Evolutionary conservation across 2,888 invertebrate genomes (phyloP).

Genomic region (Hydriomena furcata): DNA sequence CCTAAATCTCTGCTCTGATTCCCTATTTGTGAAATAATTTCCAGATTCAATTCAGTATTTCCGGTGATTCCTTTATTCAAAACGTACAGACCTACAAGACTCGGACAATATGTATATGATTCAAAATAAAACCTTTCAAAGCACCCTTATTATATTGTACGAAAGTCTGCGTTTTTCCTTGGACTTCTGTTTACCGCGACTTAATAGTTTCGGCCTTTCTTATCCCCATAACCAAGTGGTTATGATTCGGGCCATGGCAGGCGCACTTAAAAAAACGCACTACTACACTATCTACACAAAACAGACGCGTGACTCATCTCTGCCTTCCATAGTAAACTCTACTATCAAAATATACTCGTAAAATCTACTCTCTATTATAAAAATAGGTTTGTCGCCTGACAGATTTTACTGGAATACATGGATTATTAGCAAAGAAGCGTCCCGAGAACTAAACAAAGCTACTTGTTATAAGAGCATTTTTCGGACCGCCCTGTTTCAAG

Average conservation of each 20-base stretch:
- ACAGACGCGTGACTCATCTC: constrained; percentile 34
- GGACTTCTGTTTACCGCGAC: no score
- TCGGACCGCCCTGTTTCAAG: no score
- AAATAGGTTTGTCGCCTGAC: constrained; percentile 9
- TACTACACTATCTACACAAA: constrained; percentile 26
- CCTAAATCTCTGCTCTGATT: no score
- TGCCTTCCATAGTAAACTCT: constrained; percentile 16
- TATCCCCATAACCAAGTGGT: constrained; percentile 6
- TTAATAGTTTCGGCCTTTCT: neutral
- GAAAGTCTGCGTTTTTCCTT: no score
- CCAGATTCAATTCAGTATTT: no score
- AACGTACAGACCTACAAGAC: no score
- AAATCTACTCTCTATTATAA: constrained; percentile 8
- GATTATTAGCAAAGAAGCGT: neutral
- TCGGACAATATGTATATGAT: no score
- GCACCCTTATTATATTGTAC: no score
- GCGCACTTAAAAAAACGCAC: neutral
- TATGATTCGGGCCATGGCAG: neutral
- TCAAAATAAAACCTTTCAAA: no score
- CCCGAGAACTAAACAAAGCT: neutral
- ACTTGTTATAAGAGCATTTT: no score
- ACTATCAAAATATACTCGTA: constrained; percentile 23
- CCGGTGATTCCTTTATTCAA: no score
- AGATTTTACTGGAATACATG: neutral
- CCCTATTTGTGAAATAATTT: no score